phyloP scores from a whole-genome alignment of 2,888 invertebrate species.

The Stomorhina lunata region DNA sequence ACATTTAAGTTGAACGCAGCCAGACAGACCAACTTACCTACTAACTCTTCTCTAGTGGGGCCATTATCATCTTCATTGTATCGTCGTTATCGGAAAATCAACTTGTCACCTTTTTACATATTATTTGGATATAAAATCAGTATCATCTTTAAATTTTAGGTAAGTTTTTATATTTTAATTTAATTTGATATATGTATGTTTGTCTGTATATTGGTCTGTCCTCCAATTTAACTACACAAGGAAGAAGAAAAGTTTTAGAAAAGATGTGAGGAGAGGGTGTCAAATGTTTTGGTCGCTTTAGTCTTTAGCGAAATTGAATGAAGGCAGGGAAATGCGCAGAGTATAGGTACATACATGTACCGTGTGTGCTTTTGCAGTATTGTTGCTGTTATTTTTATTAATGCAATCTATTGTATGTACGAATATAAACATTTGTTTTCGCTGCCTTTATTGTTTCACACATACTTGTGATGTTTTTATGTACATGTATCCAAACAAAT shows the following conservation, averaged over 20 bases:
- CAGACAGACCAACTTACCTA: not conserved
- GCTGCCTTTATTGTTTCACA: conserved; percentile 30
- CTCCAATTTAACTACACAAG: conserved; percentile 9
- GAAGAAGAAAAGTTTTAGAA: conserved; percentile 7
- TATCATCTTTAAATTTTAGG: conserved; percentile 37
- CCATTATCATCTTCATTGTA: not conserved
- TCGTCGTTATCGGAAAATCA: not conserved
- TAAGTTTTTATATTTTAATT: conserved; percentile 20
- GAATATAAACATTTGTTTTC: conserved; percentile 27
- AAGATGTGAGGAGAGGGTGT: not conserved
- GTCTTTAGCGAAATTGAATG: not conserved
- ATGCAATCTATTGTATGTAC: conserved; percentile 4
- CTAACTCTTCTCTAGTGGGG: not conserved
- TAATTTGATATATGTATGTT: not conserved
- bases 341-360: not conserved
- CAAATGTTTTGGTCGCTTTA: too few relatives aligned
- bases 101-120: not conserved
- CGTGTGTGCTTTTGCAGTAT: not conserved
- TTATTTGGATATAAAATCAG: not conserved
- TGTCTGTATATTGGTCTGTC: not conserved
- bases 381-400: conserved; percentile 20
- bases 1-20: not conserved
- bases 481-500: not conserved
- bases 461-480: not conserved
- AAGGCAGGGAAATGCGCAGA: not conserved